Evolutionary conservation across 2,113 vertebrate genomes (phyloP), one percentile per base, ranked within the genome.

Genomic region (Embiotoca jacksoni): DNA sequence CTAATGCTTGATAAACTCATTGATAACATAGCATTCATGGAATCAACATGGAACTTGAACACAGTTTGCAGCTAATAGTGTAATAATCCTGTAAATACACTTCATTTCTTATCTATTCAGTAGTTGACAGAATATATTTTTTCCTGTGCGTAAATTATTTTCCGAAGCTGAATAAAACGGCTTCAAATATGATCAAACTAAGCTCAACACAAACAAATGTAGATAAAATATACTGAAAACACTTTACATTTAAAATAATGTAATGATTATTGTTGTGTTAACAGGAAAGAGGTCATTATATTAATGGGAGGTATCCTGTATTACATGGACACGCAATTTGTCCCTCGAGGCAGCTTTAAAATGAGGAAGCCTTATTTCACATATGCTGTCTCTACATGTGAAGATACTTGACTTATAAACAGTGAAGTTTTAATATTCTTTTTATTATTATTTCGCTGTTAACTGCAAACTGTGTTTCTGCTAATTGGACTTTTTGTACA

Each of bases 281-380:
- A 50, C 72, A 64, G 64, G 70, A 55, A 30, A n/a, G 54, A 49
- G 44, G 11, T 66, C 72, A 84, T 73, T 81, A 83, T 86, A 81
- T 82, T 81, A 83, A 86, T 84, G 72, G 61, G 78, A 47, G 23
- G 78, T 50, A 5, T 72, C 72, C 64, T 86, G 78, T 71, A 35
- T 76, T 60, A 37, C 31, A 57, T 62, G 23, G 50, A 70, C 62
- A 30, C 2, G 15, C 41, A 11, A 47, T 58, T 37, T 59, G 47
- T 57, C 55, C 13, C 10, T 6, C 23, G 23, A 7, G 30, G 70
- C 67, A 69, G 62, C 39, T 61, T 44, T 65, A 70, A 69, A 68
- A 55, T 52, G 15, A 64, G 11, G 41, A 44, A 41, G 2, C 41
- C 41, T 47, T 36, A 32, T 30, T 15, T 60, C n/a, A 55, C 44